Percentiles rank a stretch among this genome's conserved stretches.
phyloP scores from a whole-genome alignment of 92 coral and sea anemone species.

The Palythoa caribaeorum region DNA sequence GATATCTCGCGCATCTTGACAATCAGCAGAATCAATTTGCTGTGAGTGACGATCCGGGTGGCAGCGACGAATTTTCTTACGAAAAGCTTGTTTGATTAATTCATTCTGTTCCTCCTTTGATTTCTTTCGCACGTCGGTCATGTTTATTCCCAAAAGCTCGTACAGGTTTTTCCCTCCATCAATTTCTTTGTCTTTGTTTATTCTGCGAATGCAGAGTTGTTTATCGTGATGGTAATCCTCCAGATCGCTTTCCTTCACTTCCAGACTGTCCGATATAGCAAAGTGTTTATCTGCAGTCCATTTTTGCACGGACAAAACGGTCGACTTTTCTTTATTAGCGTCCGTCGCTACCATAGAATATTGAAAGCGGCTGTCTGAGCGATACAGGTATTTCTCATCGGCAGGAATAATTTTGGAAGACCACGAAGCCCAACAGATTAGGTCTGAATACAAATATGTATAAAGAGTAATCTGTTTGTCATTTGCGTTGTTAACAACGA shows the following conservation, averaged over 20 bases:
- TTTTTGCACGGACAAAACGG: neutral
- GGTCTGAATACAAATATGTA: conserved; percentile 31
- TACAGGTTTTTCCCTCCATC: conserved; percentile 48
- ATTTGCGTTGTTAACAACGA: conserved; percentile 49
- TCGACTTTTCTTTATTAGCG: neutral
- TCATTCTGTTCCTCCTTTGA: conserved; percentile 31
- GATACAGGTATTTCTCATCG: conserved; percentile 32
- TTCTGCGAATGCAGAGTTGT: conserved; percentile 54
- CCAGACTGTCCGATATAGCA: conserved; percentile 2
- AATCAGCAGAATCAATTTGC: conserved; percentile 40
- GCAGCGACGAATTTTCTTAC: conserved; percentile 56
- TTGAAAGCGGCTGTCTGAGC: conserved; percentile 29
- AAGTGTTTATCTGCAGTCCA: conserved; percentile 43
- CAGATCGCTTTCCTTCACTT: conserved; percentile 44
- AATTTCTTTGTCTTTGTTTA: conserved; percentile 48
- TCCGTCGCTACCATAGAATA: conserved; percentile 46
- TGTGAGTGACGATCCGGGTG: conserved; percentile 56
- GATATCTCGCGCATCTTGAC: conserved; percentile 48
- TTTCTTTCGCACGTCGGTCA: conserved; percentile 55
- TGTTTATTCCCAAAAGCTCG: conserved; percentile 54
- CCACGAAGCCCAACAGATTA: conserved; percentile 44
- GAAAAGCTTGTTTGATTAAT: conserved; percentile 38
- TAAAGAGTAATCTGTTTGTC: conserved; percentile 46
- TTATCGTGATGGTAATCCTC: conserved; percentile 36
- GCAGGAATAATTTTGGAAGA: conserved; percentile 47